Percentiles rank a stretch among this genome's conserved stretches.
Conservation (phyloP, 2,113 vertebrate species). For the Myiozetetes cayanensis region DNA sequence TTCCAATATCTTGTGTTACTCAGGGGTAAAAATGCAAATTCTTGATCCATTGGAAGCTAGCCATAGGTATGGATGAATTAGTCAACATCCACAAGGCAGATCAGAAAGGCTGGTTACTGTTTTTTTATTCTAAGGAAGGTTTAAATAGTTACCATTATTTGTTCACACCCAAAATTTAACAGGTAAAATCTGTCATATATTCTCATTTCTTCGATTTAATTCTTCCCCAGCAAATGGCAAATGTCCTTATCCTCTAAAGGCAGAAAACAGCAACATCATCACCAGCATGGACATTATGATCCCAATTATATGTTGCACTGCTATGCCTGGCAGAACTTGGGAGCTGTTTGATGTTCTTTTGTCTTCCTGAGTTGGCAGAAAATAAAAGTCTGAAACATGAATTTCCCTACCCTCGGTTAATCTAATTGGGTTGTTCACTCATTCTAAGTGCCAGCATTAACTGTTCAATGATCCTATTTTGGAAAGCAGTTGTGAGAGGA, state of each 20-base stretch:
- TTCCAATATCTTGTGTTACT: neutral
- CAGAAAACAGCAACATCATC: neutral
- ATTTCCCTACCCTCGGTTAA: slow-evolving; percentile 16
- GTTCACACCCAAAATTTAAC: neutral
- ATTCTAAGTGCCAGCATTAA: slow-evolving; percentile 47
- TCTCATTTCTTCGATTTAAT: neutral
- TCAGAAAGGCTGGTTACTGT: neutral
- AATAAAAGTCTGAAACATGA: slow-evolving; percentile 14
- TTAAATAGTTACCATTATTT: neutral
- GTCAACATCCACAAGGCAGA: neutral
- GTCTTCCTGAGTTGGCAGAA: slow-evolving; percentile 48
- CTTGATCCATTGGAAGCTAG: neutral
- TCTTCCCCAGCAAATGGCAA: neutral
- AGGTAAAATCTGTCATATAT: neutral
- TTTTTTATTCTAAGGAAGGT: neutral
- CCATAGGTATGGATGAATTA: neutral
- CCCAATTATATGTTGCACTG: neutral
- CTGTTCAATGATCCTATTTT: slow-evolving; percentile 43
- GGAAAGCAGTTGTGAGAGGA: slow-evolving; percentile 24
- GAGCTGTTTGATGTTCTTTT: slow-evolving; percentile 26
- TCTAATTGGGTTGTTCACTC: slow-evolving; percentile 41
- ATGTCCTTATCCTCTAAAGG: neutral
- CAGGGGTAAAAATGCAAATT: neutral
- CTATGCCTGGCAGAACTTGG: neutral
- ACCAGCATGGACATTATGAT: neutral